Evolutionary conservation across 2,797 vertebrate species (phyloP).

Genomic region (Rhincodon typus): DNA sequence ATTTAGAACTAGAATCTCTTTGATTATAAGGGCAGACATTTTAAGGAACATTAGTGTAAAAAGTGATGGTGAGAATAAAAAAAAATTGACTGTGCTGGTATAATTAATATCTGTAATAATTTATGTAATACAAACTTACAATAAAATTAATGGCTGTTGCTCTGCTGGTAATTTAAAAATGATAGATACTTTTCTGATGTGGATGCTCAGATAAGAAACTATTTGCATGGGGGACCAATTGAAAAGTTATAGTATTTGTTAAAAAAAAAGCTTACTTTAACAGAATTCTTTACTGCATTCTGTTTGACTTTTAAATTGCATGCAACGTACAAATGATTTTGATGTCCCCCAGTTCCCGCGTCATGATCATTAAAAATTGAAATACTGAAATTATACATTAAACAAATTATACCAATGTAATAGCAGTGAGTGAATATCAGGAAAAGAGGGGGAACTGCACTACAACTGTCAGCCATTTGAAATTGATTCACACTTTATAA

Average conservation of each 20-base stretch:
- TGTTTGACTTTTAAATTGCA: not conserved
- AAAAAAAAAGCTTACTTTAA: not conserved
- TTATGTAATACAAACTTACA: slow-evolving; percentile 22
- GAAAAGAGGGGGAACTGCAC: too few relatives aligned
- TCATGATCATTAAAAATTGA: slow-evolving; percentile 5
- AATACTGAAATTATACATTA: not conserved
- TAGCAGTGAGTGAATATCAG: not conserved
- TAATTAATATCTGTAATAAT: slow-evolving; percentile 23
- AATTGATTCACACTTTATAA: not conserved
- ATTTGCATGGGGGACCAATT: not conserved
- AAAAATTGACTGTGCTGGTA: not conserved
- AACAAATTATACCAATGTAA: not conserved
- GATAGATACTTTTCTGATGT: slow-evolving; percentile 7
- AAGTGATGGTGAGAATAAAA: not conserved
- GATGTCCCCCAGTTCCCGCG: not conserved
- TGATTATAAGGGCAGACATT: not conserved
- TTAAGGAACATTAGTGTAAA: not conserved
- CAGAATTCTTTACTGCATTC: not conserved
- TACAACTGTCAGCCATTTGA: not conserved
- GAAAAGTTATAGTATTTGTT: slow-evolving; percentile 4
- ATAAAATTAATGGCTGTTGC: slow-evolving; percentile 34
- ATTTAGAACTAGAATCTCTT: not conserved
- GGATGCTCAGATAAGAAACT: not conserved
- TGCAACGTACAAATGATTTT: not conserved
- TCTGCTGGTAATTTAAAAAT: slow-evolving; percentile 18